These are phyloP conservation scores for Callipepla californica DNA, from an alignment of 2,113 vertebrate species.

Conservation along the genomic window DNA sequence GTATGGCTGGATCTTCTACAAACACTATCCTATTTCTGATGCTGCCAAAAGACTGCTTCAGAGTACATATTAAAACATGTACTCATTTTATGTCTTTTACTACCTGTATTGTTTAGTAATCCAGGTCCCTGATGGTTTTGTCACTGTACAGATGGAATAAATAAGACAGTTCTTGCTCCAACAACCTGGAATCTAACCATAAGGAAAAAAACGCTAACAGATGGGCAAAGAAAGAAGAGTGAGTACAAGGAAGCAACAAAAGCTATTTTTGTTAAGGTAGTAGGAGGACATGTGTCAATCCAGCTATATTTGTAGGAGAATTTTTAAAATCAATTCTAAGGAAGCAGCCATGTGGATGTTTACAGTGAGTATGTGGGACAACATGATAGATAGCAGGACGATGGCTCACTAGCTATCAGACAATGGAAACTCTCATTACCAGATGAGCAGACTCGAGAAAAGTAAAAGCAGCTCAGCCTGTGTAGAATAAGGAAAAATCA, in stretches of 20 bases:
- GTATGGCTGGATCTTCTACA: not conserved
- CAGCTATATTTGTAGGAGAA: not conserved
- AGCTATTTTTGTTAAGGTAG: conserved; percentile 56
- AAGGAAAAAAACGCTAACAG: conserved; percentile 41
- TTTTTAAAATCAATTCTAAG: conserved; percentile 26
- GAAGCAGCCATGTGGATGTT: conserved; percentile 36
- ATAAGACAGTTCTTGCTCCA: not conserved
- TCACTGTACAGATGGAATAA: not conserved
- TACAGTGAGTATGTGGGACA: conserved; percentile 13
- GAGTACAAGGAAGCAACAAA: conserved; percentile 36
- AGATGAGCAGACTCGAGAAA: conserved; percentile 27
- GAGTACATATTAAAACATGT: not conserved
- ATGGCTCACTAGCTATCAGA: not conserved
- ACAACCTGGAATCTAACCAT: not conserved
- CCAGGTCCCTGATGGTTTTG: not conserved
- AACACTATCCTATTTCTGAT: not conserved
- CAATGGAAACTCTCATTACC: conserved; percentile 9
- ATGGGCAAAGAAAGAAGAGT: conserved; percentile 56
- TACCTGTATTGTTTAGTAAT: conserved; percentile 13
- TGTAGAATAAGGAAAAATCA: not conserved
- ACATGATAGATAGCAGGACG: not conserved
- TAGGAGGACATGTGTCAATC: conserved; percentile 69
- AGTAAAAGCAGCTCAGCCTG: conserved; percentile 4
- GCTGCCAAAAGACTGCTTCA: not conserved
- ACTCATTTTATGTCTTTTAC: not conserved